These are phyloP conservation scores for Potamilus streckersoni DNA, from an alignment of 1,140 invertebrate species.

Conservation along the genomic window DNA sequence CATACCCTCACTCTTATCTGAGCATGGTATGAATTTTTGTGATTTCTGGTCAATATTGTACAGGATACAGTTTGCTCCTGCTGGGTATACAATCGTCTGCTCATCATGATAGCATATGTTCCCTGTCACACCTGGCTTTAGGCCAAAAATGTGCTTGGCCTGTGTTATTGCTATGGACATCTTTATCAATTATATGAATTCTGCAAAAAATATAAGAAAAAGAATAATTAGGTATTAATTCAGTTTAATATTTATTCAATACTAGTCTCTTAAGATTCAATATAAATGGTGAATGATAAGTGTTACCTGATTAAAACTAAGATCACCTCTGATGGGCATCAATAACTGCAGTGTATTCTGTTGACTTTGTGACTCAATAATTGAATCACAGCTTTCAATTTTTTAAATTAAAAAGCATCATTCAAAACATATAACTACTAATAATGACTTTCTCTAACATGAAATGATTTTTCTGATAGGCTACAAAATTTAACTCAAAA, in stretches of 20 bases:
- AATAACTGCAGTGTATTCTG: too few relatives aligned
- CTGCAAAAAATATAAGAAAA: constrained; percentile 17
- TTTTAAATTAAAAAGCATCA: too few relatives aligned
- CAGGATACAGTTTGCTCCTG: constrained; percentile 69
- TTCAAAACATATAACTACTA: too few relatives aligned
- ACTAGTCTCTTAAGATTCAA: too few relatives aligned
- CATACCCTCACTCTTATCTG: constrained; percentile 65
- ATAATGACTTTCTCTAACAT: too few relatives aligned
- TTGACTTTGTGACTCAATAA: too few relatives aligned
- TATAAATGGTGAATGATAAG: too few relatives aligned
- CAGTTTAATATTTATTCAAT: not conserved
- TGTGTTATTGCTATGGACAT: constrained; percentile 66
- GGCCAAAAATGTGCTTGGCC: constrained; percentile 65
- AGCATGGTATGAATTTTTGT: constrained; percentile 68
- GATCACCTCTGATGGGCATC: too few relatives aligned
- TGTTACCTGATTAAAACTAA: too few relatives aligned
- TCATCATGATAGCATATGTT: constrained; percentile 68
- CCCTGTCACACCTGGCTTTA: constrained; percentile 60
- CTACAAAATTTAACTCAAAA: too few relatives aligned
- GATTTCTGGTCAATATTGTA: constrained; percentile 69
- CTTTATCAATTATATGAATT: constrained; percentile 28
- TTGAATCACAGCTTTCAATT: too few relatives aligned
- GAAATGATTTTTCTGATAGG: too few relatives aligned
- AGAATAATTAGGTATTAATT: not conserved
- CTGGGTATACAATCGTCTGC: constrained; percentile 66